These are phyloP conservation scores for Hypocryptadius cinnamomeus DNA, from an alignment of 2,113 vertebrate species.

Conservation along the genomic window DNA sequence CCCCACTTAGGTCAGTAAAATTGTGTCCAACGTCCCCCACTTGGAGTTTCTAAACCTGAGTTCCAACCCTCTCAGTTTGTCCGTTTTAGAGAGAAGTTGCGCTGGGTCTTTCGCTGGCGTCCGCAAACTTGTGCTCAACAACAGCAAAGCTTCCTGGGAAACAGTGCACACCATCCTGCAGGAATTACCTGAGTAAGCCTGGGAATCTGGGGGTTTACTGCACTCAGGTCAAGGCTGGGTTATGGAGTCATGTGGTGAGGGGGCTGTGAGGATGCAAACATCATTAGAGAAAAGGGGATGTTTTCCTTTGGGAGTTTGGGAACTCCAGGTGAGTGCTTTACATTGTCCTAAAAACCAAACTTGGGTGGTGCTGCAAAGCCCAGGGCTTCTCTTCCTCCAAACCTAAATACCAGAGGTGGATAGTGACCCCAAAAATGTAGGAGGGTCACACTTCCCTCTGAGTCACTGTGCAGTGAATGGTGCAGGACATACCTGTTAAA, in stretches of 20 bases:
- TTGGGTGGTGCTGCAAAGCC: neutral
- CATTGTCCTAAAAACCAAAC: neutral
- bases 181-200: conserved; percentile 87
- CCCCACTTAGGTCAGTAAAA: conserved; percentile 85
- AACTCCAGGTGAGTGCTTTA: neutral
- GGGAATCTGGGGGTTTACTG: accelerated
- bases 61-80: conserved; percentile 90
- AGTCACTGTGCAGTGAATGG: neutral
- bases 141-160: conserved; percentile 93
- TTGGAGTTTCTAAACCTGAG: conserved; percentile 97
- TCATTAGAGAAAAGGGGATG: neutral
- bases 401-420: neutral
- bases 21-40: conserved; percentile 91
- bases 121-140: conserved; percentile 92
- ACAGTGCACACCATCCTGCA: conserved; percentile 88
- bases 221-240: neutral
- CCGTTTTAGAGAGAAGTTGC: conserved; percentile 79
- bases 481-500: neutral
- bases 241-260: accelerated
- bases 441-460: neutral
- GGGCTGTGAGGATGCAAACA: neutral
- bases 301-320: neutral
- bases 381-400: neutral
- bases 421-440: neutral
- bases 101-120: conserved; percentile 85